Percentiles rank a stretch among this genome's conserved stretches.
phyloP scores from a whole-genome alignment of 2,113 vertebrate genomes.

The Clarias gariepinus region DNA sequence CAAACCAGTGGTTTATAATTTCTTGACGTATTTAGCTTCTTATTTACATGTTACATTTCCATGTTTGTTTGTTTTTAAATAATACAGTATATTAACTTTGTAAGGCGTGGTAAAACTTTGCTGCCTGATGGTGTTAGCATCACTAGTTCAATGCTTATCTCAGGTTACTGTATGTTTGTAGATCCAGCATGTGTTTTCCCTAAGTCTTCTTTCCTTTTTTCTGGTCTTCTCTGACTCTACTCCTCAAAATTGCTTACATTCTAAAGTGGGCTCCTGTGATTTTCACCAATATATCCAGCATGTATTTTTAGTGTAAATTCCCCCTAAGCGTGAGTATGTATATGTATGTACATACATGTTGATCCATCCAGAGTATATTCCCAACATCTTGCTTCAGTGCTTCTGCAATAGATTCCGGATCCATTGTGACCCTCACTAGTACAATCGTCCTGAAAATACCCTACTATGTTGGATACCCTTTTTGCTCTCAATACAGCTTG shows the following conservation, averaged over 20 bases:
- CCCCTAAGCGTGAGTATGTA: not conserved
- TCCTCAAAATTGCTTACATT: not conserved
- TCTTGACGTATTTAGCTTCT: not conserved
- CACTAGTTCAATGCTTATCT: not conserved
- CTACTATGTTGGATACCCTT: too few species aligned
- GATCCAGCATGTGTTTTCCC: not conserved
- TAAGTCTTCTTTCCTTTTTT: not conserved
- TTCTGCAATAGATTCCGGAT: not conserved
- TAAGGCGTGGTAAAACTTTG: not conserved
- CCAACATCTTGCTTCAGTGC: not conserved
- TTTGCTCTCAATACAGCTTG: not conserved
- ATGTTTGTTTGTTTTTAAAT: not conserved
- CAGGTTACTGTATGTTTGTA: not conserved
- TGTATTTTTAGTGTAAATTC: not conserved
- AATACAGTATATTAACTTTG: not conserved
- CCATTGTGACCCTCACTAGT: not conserved
- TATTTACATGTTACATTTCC: not conserved
- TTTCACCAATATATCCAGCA: not conserved
- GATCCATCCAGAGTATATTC: not conserved
- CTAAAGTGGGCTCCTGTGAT: not conserved
- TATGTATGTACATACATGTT: not conserved
- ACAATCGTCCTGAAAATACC: not conserved
- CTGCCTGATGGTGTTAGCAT: not conserved
- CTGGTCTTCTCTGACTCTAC: not conserved
- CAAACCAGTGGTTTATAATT: not conserved